Conservation (phyloP, 1,140 invertebrate genomes). For the Leptoteleia sp. region DNA sequence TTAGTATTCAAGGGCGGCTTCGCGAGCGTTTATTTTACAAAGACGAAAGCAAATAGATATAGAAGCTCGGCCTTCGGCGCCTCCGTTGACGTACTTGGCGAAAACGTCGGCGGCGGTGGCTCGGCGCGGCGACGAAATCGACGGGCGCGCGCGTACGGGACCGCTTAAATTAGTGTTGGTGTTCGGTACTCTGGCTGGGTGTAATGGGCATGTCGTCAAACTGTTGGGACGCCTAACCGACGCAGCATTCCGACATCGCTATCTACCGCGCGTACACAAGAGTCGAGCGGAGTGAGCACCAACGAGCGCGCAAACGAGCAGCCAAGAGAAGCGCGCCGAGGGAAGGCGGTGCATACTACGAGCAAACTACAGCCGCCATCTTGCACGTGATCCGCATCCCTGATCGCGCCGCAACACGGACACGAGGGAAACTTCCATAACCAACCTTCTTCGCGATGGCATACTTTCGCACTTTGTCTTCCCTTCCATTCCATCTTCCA, state of each 20-base stretch:
- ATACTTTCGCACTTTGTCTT: constrained; percentile 30
- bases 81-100: constrained; percentile 48
- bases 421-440: constrained; percentile 50
- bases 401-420: constrained; percentile 67
- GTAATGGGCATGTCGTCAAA: constrained; percentile 75
- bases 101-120: constrained; percentile 33
- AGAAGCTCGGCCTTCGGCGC: constrained; percentile 61
- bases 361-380: constrained; percentile 80
- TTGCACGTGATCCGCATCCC: constrained; percentile 79
- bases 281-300: constrained; percentile 23
- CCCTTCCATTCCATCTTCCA: background rate
- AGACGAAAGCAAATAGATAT: constrained; percentile 74
- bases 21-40: constrained; percentile 77
- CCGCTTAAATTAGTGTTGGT: constrained; percentile 47
- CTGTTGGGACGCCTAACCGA: constrained; percentile 74
- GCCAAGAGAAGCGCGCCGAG: constrained; percentile 48
- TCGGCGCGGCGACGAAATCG: constrained; percentile 31
- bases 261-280: constrained; percentile 45
- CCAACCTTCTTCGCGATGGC: constrained; percentile 30
- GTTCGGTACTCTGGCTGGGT: constrained; percentile 46
- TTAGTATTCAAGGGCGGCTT: constrained; percentile 75
- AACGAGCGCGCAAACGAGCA: constrained; percentile 39
- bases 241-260: constrained; percentile 60
- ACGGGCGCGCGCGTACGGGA: constrained; percentile 6
- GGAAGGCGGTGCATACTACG: constrained; percentile 74